Conservation (phyloP, 2,797 vertebrate species). For the Danio jaintianensis region DNA sequence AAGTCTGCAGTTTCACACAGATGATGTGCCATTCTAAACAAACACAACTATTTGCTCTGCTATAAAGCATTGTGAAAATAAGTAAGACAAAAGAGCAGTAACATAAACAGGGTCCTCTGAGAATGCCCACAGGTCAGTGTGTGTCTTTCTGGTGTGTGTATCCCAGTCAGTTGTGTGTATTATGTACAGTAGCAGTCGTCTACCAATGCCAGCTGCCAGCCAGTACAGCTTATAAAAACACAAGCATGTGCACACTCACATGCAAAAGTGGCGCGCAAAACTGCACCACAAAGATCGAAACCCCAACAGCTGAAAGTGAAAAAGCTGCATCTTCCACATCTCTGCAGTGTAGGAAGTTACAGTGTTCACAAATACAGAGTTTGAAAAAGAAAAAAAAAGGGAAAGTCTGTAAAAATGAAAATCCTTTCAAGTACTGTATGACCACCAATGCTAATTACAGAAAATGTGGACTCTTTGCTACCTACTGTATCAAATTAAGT, state of each 20-base stretch:
- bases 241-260: slow-evolving; percentile 1
- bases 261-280: slow-evolving; percentile 43
- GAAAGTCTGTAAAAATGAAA: not conserved
- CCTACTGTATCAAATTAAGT: not conserved
- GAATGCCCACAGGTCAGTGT: not conserved
- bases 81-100: not conserved
- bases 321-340: slow-evolving; percentile 56
- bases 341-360: slow-evolving; percentile 27
- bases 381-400: not conserved
- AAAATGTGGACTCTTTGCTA: slow-evolving; percentile 14
- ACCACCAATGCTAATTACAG: not conserved
- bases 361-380: not conserved
- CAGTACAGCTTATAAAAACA: not conserved
- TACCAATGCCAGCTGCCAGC: not conserved
- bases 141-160: not conserved
- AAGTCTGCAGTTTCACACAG: slow-evolving; percentile 5
- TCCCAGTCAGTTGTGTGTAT: slow-evolving; percentile 11
- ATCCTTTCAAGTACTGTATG: not conserved
- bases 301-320: slow-evolving; percentile 35
- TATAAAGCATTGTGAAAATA: not conserved
- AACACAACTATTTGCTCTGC: not conserved
- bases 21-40: slow-evolving; percentile 7
- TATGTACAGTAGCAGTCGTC: not conserved
- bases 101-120: slow-evolving; percentile 7
- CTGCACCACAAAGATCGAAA: slow-evolving; percentile 49